A percentile compares a stretch with the other conserved stretches of the same genome.
phyloP scores from a whole-genome alignment of 2,888 invertebrate species.

The Watsonalla binaria region DNA sequence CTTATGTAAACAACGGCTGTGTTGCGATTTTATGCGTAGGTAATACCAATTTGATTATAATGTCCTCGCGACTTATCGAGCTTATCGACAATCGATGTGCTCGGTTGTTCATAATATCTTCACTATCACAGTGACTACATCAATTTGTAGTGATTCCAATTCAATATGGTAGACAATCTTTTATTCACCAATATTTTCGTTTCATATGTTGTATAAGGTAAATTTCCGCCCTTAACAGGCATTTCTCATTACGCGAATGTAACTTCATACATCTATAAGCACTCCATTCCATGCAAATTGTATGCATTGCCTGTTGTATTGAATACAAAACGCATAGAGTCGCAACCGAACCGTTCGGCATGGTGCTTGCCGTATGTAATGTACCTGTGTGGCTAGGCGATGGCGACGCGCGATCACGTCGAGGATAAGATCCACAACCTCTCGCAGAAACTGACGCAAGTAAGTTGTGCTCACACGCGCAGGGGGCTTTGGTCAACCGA shows the following conservation, averaged over 20 bases:
- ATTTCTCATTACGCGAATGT: too few species aligned
- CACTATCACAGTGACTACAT: not conserved
- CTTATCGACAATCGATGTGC: slow-evolving; percentile 9
- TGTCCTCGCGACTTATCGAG: slow-evolving; percentile 8
- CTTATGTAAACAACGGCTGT: slow-evolving; percentile 40
- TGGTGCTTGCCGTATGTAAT: slow-evolving; percentile 67
- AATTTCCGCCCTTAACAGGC: too few species aligned
- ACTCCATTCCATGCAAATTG: too few species aligned
- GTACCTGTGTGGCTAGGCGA: slow-evolving; percentile 80
- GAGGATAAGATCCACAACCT: slow-evolving; percentile 86
- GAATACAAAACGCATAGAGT: slow-evolving; percentile 39
- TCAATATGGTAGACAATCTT: not conserved
- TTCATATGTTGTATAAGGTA: too few species aligned
- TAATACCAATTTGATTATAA: slow-evolving; percentile 12
- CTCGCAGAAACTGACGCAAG: slow-evolving; percentile 85
- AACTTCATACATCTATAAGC: too few species aligned
- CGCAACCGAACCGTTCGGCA: slow-evolving; percentile 46
- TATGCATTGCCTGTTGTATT: too few species aligned
- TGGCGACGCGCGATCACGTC: slow-evolving; percentile 84
- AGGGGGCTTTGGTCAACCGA: slow-evolving; percentile 39
- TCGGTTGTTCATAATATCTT: not conserved
- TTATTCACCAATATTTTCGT: too few species aligned
- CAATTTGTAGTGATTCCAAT: not conserved
- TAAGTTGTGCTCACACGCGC: slow-evolving; percentile 73
- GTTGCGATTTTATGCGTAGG: slow-evolving; percentile 65